Evolutionary conservation across 2,888 invertebrate species (phyloP), one percentile per base, ranked within the genome.

Genomic region (Noctua janthe): DNA sequence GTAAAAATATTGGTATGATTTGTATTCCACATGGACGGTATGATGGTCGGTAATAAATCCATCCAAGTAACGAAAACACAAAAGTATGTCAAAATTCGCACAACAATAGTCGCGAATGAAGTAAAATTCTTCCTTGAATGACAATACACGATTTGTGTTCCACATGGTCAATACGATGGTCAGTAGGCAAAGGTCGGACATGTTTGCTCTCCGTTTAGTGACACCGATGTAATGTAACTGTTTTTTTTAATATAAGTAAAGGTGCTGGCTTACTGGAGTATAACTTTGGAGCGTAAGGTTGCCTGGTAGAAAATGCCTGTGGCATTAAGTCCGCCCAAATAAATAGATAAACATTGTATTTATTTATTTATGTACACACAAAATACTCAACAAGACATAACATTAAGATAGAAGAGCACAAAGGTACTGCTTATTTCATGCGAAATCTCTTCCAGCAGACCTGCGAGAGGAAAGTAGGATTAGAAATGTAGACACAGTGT

Each of bases 121-220:
- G 71, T 70, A 71, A 80, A 29, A 67, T 77, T 56, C 69, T 59
- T 76, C 82, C 89, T 85, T 88, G 89, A 79, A 66, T 74, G 77
- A 87, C 20, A 79, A 74, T 73, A 78, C 74, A 76, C 74, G 62
- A 49, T 87, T 69, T 35, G 76, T 76, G 76, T 13, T n/a, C 47
- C 35, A 70, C 85, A 84, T 56, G 64, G 81, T 73, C 78, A 59
- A 6, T 77, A 39, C 20, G 73, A 70, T 75, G 85, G 85, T 87
- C 82, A 81, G 73, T 89, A 88, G 81, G 82, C 84, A 83, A 89
- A 90, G 90, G 88, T 81, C 88, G 87, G 15, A 15, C 51, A 62
- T 90, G 80, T 89, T 90, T 89, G 77, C 77, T 81, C 73, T 76
- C 11, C 59, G 71, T 77, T 89, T 90, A 88, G 89, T 74, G 67